phyloP scores from a whole-genome alignment of 1,140 invertebrate genomes.

The Halyomorpha halys region DNA sequence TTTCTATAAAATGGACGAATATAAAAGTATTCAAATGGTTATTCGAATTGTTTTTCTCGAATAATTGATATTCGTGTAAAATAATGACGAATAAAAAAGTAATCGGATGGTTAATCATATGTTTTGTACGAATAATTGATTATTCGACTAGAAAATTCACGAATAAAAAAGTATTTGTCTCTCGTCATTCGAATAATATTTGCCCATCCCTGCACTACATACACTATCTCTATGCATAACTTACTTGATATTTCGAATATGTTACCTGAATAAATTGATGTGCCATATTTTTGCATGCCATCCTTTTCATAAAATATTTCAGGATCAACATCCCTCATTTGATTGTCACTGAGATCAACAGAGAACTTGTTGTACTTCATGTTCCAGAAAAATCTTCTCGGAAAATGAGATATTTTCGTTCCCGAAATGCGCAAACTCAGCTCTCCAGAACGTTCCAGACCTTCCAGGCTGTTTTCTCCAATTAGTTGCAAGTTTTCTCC shows the following conservation, averaged over 20 bases:
- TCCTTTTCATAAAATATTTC: slow-evolving; percentile 75
- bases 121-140: too few species aligned
- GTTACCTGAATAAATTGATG: slow-evolving; percentile 63
- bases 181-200: too few species aligned
- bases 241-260: background rate
- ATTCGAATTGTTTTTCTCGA: too few species aligned
- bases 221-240: too few species aligned
- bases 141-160: too few species aligned
- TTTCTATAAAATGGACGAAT: too few species aligned
- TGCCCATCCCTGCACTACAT: too few species aligned
- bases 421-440: slow-evolving; percentile 62
- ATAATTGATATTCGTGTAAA: too few species aligned
- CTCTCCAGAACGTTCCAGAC: slow-evolving; percentile 47
- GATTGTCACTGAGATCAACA: slow-evolving; percentile 69
- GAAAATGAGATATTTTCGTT: slow-evolving; percentile 62
- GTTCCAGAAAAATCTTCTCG: slow-evolving; percentile 62
- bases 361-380: slow-evolving; percentile 67
- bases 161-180: too few species aligned
- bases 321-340: slow-evolving; percentile 64
- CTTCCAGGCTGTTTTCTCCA: slow-evolving; percentile 55
- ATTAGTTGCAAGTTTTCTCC: slow-evolving; percentile 58
- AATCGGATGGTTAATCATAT: too few species aligned
- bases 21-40: too few species aligned
- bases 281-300: slow-evolving; percentile 72
- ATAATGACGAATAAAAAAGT: too few species aligned